Conservation (phyloP, 2,888 invertebrate genomes). For the Ormyrus thymus region DNA sequence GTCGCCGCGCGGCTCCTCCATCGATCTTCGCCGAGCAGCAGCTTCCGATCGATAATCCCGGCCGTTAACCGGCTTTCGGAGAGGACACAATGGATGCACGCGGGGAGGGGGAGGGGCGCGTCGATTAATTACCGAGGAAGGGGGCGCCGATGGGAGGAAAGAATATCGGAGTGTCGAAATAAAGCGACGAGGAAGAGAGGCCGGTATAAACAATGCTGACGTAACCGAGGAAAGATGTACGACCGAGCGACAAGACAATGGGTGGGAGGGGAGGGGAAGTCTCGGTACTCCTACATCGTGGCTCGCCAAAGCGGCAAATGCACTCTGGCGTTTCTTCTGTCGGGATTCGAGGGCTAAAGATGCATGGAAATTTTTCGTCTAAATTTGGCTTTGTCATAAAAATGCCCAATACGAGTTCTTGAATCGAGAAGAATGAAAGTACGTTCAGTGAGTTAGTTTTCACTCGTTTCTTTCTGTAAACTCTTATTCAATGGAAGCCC, state of each 20-base stretch:
- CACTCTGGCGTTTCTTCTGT: slow-evolving; percentile 6
- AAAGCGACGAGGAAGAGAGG: slow-evolving; percentile 55
- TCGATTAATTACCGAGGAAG: slow-evolving; percentile 22
- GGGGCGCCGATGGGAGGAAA: slow-evolving; percentile 5
- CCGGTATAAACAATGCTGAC: slow-evolving; percentile 67
- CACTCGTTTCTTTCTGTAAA: no score
- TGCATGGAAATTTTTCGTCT: no score
- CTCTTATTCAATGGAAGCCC: no score
- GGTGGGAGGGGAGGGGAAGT: slow-evolving; percentile 23
- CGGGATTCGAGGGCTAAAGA: neutral
- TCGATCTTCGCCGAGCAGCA: no score
- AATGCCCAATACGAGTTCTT: no score
- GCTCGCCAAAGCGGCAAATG: neutral
- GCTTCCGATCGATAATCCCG: neutral
- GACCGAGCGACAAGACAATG: slow-evolving; percentile 67
- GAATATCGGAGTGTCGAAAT: slow-evolving; percentile 59
- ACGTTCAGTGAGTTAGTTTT: no score
- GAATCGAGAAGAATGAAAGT: no score
- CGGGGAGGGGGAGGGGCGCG: neutral
- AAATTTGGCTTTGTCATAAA: no score
- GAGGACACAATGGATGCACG: neutral
- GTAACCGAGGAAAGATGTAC: slow-evolving; percentile 65
- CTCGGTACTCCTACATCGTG: neutral
- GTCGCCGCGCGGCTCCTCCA: no score
- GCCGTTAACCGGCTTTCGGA: neutral